phyloP scores from a whole-genome alignment of 1,140 invertebrate genomes.

The Lepidurus couesii region DNA sequence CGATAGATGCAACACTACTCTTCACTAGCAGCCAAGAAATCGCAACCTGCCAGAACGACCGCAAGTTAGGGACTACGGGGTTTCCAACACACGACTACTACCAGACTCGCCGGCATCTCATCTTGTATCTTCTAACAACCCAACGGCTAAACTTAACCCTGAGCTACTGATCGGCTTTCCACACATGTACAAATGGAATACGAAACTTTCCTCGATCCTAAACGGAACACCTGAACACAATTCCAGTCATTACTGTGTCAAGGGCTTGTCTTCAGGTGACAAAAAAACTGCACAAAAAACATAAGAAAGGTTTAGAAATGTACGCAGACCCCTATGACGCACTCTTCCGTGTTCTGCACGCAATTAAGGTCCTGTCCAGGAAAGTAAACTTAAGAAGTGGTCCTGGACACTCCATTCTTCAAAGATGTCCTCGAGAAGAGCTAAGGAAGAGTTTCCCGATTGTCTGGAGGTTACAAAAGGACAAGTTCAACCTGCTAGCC shows the following conservation, averaged over 20 bases:
- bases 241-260: too few relatives aligned
- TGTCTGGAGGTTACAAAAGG: constrained; percentile 1
- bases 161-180: neutral
- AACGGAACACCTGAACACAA: too few relatives aligned
- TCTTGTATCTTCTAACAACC: neutral
- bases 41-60: neutral
- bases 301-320: too few relatives aligned
- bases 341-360: too few relatives aligned
- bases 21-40: neutral
- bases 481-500: neutral
- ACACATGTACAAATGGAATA: neutral
- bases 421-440: neutral
- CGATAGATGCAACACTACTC: neutral
- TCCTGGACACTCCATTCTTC: neutral
- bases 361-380: too few relatives aligned
- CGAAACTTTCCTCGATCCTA: neutral
- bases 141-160: neutral
- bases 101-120: neutral
- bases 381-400: too few relatives aligned
- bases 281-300: too few relatives aligned
- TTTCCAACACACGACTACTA: neutral
- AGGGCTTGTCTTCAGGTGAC: too few relatives aligned
- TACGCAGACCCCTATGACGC: too few relatives aligned
- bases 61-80: neutral
- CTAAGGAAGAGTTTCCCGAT: neutral